Evolutionary conservation across 2,888 invertebrate species (phyloP).

Genomic region (Omphaloscelis lunosa): DNA sequence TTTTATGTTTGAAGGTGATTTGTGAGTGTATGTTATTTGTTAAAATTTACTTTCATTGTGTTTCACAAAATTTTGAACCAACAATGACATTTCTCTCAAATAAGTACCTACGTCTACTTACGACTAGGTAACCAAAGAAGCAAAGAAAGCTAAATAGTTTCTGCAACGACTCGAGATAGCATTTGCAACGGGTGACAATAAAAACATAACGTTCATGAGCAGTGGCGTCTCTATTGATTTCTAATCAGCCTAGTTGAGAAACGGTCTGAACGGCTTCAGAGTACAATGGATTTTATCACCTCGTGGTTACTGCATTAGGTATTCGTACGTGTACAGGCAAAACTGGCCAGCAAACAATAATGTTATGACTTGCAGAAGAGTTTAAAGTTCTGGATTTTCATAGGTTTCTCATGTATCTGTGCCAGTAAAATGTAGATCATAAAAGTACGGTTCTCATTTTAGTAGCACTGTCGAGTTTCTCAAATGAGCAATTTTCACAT

Average conservation of each 20-base stretch:
- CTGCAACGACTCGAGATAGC: constrained; percentile 43
- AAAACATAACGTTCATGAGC: constrained; percentile 56
- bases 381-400: constrained; percentile 24
- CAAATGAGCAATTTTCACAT: constrained; percentile 6
- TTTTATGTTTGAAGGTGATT: no score
- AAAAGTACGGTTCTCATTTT: constrained; percentile 27
- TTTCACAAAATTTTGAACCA: not conserved
- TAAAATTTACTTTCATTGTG: not conserved
- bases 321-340: constrained; percentile 18
- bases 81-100: not conserved
- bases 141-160: constrained; percentile 42
- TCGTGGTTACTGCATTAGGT: constrained; percentile 18
- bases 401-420: constrained; percentile 14
- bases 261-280: constrained; percentile 41
- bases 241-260: constrained; percentile 63
- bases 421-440: constrained; percentile 21
- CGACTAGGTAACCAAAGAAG: not conserved
- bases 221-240: constrained; percentile 64
- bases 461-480: constrained; percentile 16
- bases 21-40: no score
- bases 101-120: no score
- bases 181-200: constrained; percentile 65
- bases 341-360: constrained; percentile 30
- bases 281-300: constrained; percentile 45
- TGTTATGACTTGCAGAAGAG: constrained; percentile 7